phyloP scores from a whole-genome alignment of 2,113 vertebrate species.

The Daphoenositta chrysoptera region DNA sequence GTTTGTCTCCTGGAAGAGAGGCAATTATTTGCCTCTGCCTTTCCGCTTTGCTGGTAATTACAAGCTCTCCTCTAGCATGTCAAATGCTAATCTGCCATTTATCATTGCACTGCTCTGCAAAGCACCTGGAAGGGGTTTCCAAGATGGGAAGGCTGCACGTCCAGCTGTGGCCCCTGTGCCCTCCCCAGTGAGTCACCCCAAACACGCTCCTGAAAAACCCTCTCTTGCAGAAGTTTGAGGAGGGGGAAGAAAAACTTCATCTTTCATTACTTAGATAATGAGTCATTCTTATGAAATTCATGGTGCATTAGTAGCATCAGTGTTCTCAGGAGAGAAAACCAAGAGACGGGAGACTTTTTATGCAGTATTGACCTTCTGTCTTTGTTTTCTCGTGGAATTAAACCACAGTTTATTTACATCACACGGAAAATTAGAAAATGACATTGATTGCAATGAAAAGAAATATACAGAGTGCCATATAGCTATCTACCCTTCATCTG shows the following conservation, averaged over 20 bases:
- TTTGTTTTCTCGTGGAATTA: background rate
- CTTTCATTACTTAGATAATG: background rate
- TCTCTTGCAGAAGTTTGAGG: background rate
- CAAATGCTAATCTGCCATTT: background rate
- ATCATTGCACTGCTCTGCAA: background rate
- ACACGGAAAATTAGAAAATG: background rate
- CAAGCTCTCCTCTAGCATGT: background rate
- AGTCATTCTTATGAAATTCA: background rate
- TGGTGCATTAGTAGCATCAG: background rate
- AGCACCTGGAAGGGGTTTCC: background rate
- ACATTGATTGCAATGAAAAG: background rate
- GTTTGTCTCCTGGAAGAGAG: background rate
- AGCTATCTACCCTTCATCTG: background rate
- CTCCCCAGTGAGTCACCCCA: background rate
- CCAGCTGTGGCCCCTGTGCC: background rate
- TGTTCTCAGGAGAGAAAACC: background rate
- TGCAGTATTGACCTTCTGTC: background rate
- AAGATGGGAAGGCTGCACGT: rapidly evolving
- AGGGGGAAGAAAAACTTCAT: background rate
- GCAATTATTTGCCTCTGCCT: background rate
- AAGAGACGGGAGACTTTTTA: background rate
- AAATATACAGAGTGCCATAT: background rate
- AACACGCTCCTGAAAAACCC: background rate
- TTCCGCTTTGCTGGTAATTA: background rate
- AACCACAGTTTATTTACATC: background rate